Evolutionary conservation across 2,888 invertebrate genomes (phyloP), one percentile per base, ranked within the genome.

Genomic region (Labia minor): DNA sequence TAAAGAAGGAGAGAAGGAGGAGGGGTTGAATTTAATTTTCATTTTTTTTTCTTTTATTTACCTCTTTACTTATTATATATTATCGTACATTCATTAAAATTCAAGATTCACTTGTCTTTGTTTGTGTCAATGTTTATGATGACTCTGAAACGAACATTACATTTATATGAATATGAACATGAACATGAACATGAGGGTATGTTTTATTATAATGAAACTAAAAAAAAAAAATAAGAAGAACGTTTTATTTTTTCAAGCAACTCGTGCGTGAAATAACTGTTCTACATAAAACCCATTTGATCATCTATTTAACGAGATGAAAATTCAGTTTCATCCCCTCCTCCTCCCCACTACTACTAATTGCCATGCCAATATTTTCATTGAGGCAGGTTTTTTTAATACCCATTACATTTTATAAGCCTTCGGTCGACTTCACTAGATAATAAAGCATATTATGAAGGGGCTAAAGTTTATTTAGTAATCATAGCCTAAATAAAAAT

Each of bases 251-350:
- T 49, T 49, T 49, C n/a, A 49, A 49, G 16, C 49, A 49, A 49
- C n/a, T 49, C 49, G 49, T n/a, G 6, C 49, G 49, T 49, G 49
- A 49, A 49, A 49, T 49, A 49, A 49, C 49, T 49, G 49, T 49
- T 49, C 49, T 49, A 49, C 49, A 49, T 49, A 49, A 49, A 49
- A 49, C 49, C 49, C 49, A 49, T 49, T 49, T 49, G 49, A 49
- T 49, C 49, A 49, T 49, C 49, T 49, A 49, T 49, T 49, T 49
- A 49, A 49, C 49, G 49, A 49, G 49, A 49, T 49, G 49, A 49
- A 49, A 49, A 49, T 49, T 49, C 49, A 49, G 2, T 14, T 49
- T 14, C 3, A 11, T 14, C 49, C 4, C 49, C 14, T 14, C 49
- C 26, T 8, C 3, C 26, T 8, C 26, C 26, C 26, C 26, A 3